These are phyloP conservation scores for Thera obeliscata DNA, from an alignment of 2,888 invertebrate species.

Conservation along the genomic window DNA sequence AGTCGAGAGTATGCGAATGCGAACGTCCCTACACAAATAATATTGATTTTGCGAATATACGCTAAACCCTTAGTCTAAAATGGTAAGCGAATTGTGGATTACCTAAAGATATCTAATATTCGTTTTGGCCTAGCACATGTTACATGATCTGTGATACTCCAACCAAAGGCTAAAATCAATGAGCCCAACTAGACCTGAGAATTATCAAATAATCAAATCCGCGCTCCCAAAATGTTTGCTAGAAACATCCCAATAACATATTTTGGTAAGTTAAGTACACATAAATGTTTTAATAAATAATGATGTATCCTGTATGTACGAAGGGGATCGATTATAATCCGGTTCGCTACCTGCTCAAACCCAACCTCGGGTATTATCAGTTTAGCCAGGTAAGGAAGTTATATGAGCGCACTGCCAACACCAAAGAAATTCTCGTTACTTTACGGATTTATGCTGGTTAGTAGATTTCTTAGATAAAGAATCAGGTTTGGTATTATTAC, in stretches of 20 bases:
- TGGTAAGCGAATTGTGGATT: neutral
- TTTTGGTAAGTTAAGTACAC: slow-evolving; percentile 10
- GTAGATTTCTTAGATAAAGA: neutral
- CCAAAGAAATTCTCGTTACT: slow-evolving; percentile 51
- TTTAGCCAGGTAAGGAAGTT: slow-evolving; percentile 66
- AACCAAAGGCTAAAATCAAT: neutral
- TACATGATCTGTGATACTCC: no score
- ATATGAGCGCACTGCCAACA: slow-evolving; percentile 38
- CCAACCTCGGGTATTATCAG: slow-evolving; percentile 65
- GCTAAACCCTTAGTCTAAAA: neutral
- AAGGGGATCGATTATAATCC: slow-evolving; percentile 66
- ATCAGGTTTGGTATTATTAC: neutral
- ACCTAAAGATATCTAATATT: neutral
- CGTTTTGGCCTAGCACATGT: no score
- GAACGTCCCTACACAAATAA: neutral
- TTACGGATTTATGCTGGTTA: neutral
- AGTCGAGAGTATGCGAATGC: neutral
- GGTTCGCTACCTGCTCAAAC: slow-evolving; percentile 70
- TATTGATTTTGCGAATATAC: slow-evolving; percentile 1
- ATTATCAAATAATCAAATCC: slow-evolving; percentile 22
- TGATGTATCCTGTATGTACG: slow-evolving; percentile 51
- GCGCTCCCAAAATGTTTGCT: slow-evolving; percentile 24
- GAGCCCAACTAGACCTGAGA: neutral
- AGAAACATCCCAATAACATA: slow-evolving; percentile 19
- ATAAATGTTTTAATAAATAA: slow-evolving; percentile 42